Evolutionary conservation across 2,797 vertebrate genomes (phyloP).

Genomic region (Malurus leucopterus): DNA sequence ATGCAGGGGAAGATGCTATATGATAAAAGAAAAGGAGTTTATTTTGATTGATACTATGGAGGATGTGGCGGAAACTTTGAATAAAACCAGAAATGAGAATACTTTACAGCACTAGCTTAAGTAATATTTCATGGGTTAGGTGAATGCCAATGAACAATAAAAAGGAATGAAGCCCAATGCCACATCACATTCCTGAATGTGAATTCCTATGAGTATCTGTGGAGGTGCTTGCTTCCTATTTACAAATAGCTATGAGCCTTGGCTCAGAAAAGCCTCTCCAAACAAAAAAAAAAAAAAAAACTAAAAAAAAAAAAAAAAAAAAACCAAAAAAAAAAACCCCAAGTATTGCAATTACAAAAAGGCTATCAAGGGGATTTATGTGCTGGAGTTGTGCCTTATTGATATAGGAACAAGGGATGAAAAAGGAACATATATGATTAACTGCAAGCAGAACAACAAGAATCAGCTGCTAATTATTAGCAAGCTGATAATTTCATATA

Average conservation of each 20-base stretch:
- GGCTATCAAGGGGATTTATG: not conserved
- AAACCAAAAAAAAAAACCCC: not conserved
- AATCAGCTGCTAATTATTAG: not conserved
- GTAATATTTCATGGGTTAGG: not conserved
- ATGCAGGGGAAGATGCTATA: not conserved
- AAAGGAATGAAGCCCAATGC: not conserved
- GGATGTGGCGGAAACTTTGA: not conserved
- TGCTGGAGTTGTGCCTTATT: not conserved
- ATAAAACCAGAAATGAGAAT: not conserved
- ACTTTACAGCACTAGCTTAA: not conserved
- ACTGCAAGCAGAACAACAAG: not conserved
- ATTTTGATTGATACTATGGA: rapidly evolving
- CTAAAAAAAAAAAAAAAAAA: not conserved
- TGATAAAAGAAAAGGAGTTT: not conserved
- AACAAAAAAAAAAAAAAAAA: not conserved
- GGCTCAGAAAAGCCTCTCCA: not conserved
- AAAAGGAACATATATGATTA: not conserved
- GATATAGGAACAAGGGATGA: not conserved
- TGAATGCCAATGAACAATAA: not conserved
- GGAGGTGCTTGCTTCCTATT: not conserved
- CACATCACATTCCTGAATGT: not conserved
- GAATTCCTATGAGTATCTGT: not conserved
- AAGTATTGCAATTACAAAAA: not conserved
- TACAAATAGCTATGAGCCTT: not conserved
- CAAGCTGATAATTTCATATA: not conserved